A percentile compares a stretch with the other conserved stretches of the same genome.
Conservation (phyloP, 2,888 invertebrate genomes). For the Amphipyra tragopoginis region DNA sequence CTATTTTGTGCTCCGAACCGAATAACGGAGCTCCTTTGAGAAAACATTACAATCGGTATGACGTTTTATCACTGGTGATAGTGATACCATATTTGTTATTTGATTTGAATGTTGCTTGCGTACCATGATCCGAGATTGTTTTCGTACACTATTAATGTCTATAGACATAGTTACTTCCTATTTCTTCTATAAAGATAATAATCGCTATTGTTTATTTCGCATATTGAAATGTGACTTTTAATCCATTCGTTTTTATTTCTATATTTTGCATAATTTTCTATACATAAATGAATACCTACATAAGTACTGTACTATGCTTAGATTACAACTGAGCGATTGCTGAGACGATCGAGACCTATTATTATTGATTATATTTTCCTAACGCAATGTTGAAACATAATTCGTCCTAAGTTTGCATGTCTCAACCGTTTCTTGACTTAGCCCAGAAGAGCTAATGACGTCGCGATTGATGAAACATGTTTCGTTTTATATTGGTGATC, state of each 20-base stretch:
- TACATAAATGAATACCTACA: too few relatives aligned
- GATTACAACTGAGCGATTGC: too few relatives aligned
- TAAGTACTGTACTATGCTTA: too few relatives aligned
- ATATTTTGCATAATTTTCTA: not conserved
- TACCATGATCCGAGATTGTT: slow-evolving; percentile 22
- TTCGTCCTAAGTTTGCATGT: too few relatives aligned
- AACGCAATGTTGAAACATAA: too few relatives aligned
- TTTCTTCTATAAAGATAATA: not conserved
- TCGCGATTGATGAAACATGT: too few relatives aligned
- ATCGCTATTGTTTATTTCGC: not conserved
- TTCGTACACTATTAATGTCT: slow-evolving; percentile 19
- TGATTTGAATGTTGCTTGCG: slow-evolving; percentile 34
- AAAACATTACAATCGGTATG: slow-evolving; percentile 72
- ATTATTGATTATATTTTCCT: too few relatives aligned
- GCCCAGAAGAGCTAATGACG: too few relatives aligned
- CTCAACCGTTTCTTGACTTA: too few relatives aligned
- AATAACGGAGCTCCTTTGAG: slow-evolving; percentile 68
- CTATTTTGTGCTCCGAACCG: slow-evolving; percentile 56
- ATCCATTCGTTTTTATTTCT: too few relatives aligned
- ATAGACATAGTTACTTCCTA: slow-evolving; percentile 9
- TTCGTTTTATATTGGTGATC: too few relatives aligned
- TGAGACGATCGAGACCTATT: too few relatives aligned
- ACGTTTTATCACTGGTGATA: slow-evolving; percentile 72
- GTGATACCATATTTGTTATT: slow-evolving; percentile 59
- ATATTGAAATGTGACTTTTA: not conserved